Evolutionary conservation across 2,113 vertebrate genomes (phyloP), one percentile per base, ranked within the genome.

Genomic region (Vanacampus margaritifer): DNA sequence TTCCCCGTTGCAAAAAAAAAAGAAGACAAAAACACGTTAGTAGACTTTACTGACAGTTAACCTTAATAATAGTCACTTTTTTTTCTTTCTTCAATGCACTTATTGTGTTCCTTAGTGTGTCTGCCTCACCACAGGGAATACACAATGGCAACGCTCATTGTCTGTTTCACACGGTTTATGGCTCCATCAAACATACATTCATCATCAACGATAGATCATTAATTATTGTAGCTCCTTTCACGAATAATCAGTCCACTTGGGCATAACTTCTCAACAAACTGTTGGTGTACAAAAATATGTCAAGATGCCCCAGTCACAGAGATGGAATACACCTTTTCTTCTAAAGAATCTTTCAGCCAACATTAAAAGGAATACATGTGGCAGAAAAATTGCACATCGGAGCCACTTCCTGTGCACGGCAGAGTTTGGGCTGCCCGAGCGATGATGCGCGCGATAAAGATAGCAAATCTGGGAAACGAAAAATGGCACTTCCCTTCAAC

Each of bases 141-240:
- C 71, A 69, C 61, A 53, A 83, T 59, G 59, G 75, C 79, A 73
- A 75, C 80, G 76, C 83, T 86, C 85, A 84, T 73, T 84, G 82
- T 82, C 79, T 86, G 32, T 85, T 87, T 86, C 75, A 65, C 76
- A 86, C 79, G 78, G 78, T 86, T 84, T 86, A 77, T 66, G 72
- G 87, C 68, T 84, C 89, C 89, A 88, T 89, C 86, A 87, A 78
- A 83, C 82, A 50, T 78, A 75, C 80, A 89, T 90, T 87, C 87
- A 89, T 90, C 88, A 87, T 86, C 74, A 73, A 59, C 81, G 88
- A 88, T 86, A 87, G 87, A 88, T 88, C 86, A 78, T 88, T 89
- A 88, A 89, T 90, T 88, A 86, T 84, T 72, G 84, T 84, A 85
- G 84, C 84, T 89, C 82, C 74, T 82, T 86, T 85, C 83, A 85